Evolutionary conservation across 1,140 invertebrate species (phyloP).

Genomic region (Phymastichus coffea): DNA sequence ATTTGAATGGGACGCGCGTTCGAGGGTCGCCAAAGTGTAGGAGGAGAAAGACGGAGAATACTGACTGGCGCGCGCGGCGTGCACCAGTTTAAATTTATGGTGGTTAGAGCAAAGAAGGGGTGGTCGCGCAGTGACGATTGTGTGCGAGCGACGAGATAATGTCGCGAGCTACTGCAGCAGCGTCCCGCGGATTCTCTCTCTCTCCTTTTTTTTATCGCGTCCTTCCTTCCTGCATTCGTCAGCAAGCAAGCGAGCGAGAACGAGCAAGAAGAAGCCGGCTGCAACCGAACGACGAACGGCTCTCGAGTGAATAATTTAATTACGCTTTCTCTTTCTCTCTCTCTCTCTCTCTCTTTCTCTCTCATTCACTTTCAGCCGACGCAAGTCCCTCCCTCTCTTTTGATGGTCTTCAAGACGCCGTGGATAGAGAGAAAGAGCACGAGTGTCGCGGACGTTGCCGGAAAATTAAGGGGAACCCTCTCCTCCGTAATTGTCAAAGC

Average conservation of each 20-base stretch:
- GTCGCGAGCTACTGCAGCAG: conserved; percentile 4
- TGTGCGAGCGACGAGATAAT: conserved; percentile 4
- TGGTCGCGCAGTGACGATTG: conserved; percentile 25
- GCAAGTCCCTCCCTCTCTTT: conserved; percentile 23
- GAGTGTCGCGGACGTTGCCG: conserved; percentile 15
- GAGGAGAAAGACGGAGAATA: neutral
- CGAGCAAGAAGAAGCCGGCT: too few relatives aligned
- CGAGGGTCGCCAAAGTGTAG: neutral
- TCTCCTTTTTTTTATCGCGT: conserved; percentile 26
- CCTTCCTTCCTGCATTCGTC: conserved; percentile 26
- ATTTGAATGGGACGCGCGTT: conserved; percentile 20
- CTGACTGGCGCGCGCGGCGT: too few relatives aligned
- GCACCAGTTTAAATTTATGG: conserved; percentile 24
- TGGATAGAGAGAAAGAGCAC: neutral
- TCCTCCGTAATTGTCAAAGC: too few relatives aligned
- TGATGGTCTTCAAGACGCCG: conserved; percentile 4
- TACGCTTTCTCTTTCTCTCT: conserved; percentile 6
- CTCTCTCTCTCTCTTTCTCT: conserved; percentile 14
- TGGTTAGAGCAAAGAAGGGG: too few relatives aligned
- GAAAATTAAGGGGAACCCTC: conserved; percentile 8
- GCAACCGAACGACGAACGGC: too few relatives aligned
- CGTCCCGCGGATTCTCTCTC: conserved; percentile 22
- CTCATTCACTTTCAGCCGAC: too few relatives aligned
- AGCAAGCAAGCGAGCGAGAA: too few relatives aligned
- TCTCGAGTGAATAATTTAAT: conserved; percentile 31